phyloP scores from a whole-genome alignment of 2,113 vertebrate genomes.

The Daubentonia madagascariensis region DNA sequence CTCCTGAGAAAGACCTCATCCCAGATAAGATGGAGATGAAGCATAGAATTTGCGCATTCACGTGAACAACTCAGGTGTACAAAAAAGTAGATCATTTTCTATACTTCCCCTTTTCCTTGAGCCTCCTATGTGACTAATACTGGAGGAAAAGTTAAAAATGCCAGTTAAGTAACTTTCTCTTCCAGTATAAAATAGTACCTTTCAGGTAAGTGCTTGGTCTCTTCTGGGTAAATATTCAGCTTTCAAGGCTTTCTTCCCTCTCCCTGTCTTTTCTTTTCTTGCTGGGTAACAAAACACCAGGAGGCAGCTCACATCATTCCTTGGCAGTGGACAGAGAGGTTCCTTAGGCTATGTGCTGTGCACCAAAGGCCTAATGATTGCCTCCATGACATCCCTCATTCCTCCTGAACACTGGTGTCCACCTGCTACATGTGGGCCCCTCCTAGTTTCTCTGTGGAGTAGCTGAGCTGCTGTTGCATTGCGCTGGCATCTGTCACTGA shows the following conservation, averaged over 20 bases:
- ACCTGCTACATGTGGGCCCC: not conserved
- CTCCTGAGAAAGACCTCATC: not conserved
- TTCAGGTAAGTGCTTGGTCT: not conserved
- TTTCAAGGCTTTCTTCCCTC: not conserved
- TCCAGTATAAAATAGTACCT: not conserved
- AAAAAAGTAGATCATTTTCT: not conserved
- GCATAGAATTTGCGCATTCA: not conserved
- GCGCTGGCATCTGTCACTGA: not conserved
- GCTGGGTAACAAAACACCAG: not conserved
- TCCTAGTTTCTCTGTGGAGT: not conserved
- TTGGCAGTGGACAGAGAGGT: not conserved
- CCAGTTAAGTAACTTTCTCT: not conserved
- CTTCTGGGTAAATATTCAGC: not conserved
- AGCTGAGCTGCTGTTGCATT: not conserved
- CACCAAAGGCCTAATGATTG: not conserved
- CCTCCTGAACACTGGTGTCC: not conserved
- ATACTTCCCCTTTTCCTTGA: not conserved
- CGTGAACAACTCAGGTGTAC: not conserved
- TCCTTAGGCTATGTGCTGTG: not conserved
- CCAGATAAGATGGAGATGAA: not conserved
- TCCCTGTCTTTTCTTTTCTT: not conserved
- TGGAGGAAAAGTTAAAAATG: not conserved
- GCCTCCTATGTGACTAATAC: not conserved
- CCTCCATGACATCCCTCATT: not conserved
- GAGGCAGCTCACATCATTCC: not conserved